Evolutionary conservation across 2,797 vertebrate species (phyloP).

Genomic region (Iguana delicatissima): DNA sequence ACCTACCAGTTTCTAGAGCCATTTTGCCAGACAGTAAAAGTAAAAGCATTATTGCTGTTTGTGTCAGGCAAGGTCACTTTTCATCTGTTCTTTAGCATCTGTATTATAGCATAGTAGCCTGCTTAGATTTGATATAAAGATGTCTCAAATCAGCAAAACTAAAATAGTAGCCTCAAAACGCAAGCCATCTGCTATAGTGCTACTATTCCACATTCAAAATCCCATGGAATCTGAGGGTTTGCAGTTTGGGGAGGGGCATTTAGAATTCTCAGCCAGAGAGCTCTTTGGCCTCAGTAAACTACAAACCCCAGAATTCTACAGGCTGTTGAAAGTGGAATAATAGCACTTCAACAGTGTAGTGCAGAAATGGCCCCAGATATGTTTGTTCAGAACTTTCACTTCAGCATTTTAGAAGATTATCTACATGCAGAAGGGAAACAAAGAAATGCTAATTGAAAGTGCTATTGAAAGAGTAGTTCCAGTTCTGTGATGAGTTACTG

Average conservation of each 20-base stretch:
- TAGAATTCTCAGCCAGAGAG: too few relatives aligned
- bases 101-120: conserved; percentile 27
- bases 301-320: too few relatives aligned
- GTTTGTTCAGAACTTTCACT: not conserved
- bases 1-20: accelerated
- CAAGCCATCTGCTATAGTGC: not conserved
- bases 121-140: conserved; percentile 50
- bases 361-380: not conserved
- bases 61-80: conserved; percentile 18
- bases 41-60: conserved; percentile 57
- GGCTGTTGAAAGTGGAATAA: too few relatives aligned
- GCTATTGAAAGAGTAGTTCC: not conserved
- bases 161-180: conserved; percentile 41
- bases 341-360: too few relatives aligned
- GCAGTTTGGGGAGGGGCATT: too few relatives aligned
- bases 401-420: conserved; percentile 15
- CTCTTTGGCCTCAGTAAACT: too few relatives aligned
- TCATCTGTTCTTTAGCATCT: conserved; percentile 50
- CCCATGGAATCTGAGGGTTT: too few relatives aligned
- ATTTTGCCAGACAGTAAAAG: conserved; percentile 59
- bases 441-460: not conserved
- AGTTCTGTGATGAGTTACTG: not conserved
- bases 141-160: conserved; percentile 27
- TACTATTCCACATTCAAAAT: too few relatives aligned
- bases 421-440: not conserved